Evolutionary conservation across 2,888 invertebrate species (phyloP), one percentile per base, ranked within the genome.

Genomic region (Apantesis nais): DNA sequence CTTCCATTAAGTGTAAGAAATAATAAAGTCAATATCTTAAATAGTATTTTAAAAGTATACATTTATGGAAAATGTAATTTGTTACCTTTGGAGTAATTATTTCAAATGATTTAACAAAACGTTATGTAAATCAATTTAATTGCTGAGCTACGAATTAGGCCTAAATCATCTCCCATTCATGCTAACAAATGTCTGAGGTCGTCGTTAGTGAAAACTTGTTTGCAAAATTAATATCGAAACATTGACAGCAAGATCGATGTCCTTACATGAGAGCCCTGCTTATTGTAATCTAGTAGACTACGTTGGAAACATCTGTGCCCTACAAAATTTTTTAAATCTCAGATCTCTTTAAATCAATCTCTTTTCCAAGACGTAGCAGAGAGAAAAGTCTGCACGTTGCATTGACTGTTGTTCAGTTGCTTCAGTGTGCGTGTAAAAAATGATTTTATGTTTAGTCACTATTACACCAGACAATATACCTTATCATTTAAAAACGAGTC

Each of bases 21-120:
- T 55, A 29, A 29, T 25, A 55, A 11, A n/a, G 25, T 55, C 9
- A 1, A 41, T 41, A 41, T n/a, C 44, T 44, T 22, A 34, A 48
- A 48, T 48, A 64, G 44, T 64, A 34, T 44, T 31, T 22, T 61
- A 61, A 34, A 9, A 62, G n/a, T 25, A n/a, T 16, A 65, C 19
- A 25, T 64, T 64, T 44, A 64, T 34, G 25, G 25, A n/a, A 12
- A 22, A 48, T 12, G 52, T 25, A 37, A 9, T 52, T 52, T n/a
- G 2, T n/a, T 11, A n/a, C n/a, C 11, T 52, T n/a, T 22, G n/a
- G 22, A 52, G 52, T n/a, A 52, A 12, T 39, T 12, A 11, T 39
- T 39, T 11, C 39, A 64, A 64, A 64, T 22, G 29, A 44, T 14
- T 66, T 52, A 55, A 52, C 52, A 25, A 55, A 66, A 55, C 37